Conservation (phyloP, 2,888 invertebrate species). For the Philereme vetulata region DNA sequence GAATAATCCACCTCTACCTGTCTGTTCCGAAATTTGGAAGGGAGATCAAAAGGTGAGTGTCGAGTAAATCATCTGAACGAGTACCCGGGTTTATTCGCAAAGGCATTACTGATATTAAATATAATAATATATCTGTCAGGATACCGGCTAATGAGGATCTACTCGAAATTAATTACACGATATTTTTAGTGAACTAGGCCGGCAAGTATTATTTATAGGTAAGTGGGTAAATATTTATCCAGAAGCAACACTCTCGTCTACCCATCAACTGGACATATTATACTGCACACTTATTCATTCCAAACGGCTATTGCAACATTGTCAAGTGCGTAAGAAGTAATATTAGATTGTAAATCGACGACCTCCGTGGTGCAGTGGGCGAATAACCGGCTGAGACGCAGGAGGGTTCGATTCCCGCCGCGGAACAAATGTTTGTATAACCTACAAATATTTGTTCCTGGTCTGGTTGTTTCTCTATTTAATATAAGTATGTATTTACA, state of each 20-base stretch:
- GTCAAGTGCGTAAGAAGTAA: conserved; percentile 17
- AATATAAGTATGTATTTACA: too few species aligned
- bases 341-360: conserved; percentile 28
- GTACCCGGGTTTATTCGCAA: conserved; percentile 17
- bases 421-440: too few species aligned
- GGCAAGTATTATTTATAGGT: conserved; percentile 30
- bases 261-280: conserved; percentile 26
- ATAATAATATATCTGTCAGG: conserved; percentile 65
- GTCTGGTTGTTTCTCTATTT: too few species aligned
- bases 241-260: conserved; percentile 16
- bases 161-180: conserved; percentile 54
- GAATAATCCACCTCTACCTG: conserved; percentile 5
- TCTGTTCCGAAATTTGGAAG: conserved; percentile 20
- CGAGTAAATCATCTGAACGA: conserved; percentile 26
- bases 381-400: too few species aligned
- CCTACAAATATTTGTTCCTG: too few species aligned
- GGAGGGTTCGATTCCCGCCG: too few species aligned
- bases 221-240: conserved; percentile 24
- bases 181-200: conserved; percentile 49
- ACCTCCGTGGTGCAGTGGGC: too few species aligned
- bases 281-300: conserved; percentile 24
- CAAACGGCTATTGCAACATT: conserved; percentile 25
- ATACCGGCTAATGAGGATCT: conserved; percentile 56
- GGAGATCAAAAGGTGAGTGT: conserved; percentile 24
- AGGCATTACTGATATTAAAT: conserved; percentile 36